Conservation (phyloP, 2,113 vertebrate species). For the Meleagris gallopavo region DNA sequence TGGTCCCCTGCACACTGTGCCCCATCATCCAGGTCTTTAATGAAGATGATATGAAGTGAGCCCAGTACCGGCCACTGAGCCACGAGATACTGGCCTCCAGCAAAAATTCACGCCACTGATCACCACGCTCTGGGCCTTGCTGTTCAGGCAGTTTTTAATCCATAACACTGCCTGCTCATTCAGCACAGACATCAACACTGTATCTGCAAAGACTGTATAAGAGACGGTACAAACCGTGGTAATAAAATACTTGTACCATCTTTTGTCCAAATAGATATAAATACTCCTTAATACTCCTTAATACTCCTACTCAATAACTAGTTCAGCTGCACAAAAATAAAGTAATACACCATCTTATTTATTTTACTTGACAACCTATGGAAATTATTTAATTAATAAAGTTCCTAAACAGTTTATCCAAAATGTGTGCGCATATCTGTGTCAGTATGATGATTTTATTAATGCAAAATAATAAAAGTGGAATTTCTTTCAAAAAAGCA, state of each 20-base stretch:
- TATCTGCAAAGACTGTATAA: accelerated
- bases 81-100: neutral
- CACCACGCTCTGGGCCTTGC: neutral
- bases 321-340: neutral
- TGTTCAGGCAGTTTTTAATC: neutral
- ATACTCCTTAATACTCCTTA: neutral
- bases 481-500: neutral
- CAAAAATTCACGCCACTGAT: neutral
- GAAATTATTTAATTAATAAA: neutral
- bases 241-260: neutral
- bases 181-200: neutral
- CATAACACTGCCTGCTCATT: neutral
- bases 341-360: neutral
- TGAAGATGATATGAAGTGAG: neutral
- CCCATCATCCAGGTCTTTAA: neutral
- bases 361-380: neutral
- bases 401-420: neutral
- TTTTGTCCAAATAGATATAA: neutral
- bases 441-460: neutral
- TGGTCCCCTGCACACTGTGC: too few species aligned
- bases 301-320: neutral
- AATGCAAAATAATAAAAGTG: neutral
- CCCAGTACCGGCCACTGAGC: accelerated
- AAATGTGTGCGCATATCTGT: neutral
- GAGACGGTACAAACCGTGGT: neutral